These are phyloP conservation scores for Spea hammondii DNA, from an alignment of 2,797 vertebrate genomes.

Conservation along the genomic window DNA sequence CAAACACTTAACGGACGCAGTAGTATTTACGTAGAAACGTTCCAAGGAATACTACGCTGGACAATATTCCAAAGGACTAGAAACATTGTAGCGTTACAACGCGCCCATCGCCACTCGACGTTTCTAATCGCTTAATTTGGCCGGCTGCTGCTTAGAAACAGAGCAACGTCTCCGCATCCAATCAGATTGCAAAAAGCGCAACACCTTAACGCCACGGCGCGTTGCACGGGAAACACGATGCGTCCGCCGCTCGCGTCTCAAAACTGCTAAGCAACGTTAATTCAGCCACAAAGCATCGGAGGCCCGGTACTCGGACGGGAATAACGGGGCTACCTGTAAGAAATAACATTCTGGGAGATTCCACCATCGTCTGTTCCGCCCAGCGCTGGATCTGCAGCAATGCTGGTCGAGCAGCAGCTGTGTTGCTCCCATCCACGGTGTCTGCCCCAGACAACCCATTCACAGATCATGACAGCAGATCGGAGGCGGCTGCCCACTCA, in stretches of 20 bases:
- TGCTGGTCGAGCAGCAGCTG: too few relatives aligned
- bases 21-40: too few relatives aligned
- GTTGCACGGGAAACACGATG: constrained; percentile 9
- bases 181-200: constrained; percentile 28
- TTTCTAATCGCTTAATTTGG: constrained; percentile 22
- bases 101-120: background rate
- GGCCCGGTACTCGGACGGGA: background rate
- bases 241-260: background rate
- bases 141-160: constrained; percentile 35
- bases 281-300: background rate
- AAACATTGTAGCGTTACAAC: too few relatives aligned
- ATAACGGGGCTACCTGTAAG: constrained; percentile 21
- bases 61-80: too few relatives aligned
- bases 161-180: constrained; percentile 19
- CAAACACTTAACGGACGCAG: too few relatives aligned
- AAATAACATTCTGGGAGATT: background rate
- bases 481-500: too few relatives aligned
- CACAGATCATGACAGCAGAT: too few relatives aligned
- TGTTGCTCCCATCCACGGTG: too few relatives aligned
- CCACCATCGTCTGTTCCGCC: too few relatives aligned
- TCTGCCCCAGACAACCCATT: too few relatives aligned
- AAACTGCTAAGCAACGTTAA: constrained; percentile 36
- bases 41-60: too few relatives aligned
- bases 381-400: too few relatives aligned
- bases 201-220: background rate